These are phyloP conservation scores for Atta texana DNA, from an alignment of 1,140 invertebrate genomes.

Conservation along the genomic window DNA sequence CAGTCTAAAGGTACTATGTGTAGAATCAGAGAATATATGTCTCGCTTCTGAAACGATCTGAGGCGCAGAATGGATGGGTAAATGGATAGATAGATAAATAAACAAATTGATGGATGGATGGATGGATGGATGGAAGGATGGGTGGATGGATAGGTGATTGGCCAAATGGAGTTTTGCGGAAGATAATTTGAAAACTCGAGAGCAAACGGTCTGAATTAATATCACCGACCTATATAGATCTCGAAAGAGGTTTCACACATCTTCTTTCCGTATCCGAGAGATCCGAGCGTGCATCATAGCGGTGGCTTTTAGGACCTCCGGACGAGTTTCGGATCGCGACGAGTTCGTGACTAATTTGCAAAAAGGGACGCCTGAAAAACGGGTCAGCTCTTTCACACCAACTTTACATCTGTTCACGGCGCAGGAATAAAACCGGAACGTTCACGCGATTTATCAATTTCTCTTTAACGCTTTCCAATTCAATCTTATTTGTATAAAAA, in stretches of 20 bases:
- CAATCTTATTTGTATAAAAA: background rate
- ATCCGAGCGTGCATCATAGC: conserved; percentile 30
- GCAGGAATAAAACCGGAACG: conserved; percentile 32
- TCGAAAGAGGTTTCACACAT: conserved; percentile 32
- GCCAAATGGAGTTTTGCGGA: conserved; percentile 31
- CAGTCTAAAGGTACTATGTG: background rate
- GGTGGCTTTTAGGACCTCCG: conserved; percentile 15
- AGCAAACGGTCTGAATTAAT: conserved; percentile 43
- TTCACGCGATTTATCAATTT: conserved; percentile 36
- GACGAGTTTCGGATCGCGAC: conserved; percentile 45
- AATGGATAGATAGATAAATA: background rate
- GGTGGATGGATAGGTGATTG: background rate
- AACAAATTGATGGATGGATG: background rate
- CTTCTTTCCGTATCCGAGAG: conserved; percentile 32
- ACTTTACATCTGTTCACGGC: conserved; percentile 46
- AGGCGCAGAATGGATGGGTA: background rate
- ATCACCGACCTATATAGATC: conserved; percentile 39
- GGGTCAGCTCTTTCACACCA: conserved; percentile 36
- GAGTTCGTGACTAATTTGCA: conserved; percentile 44
- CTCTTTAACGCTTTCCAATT: conserved; percentile 52
- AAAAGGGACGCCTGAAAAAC: conserved; percentile 34
- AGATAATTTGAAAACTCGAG: conserved; percentile 38
- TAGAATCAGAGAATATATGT: conserved; percentile 24
- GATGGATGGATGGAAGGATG: background rate
- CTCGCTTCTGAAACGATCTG: conserved; percentile 36